Percentiles rank a stretch among this genome's conserved stretches.
These are phyloP conservation scores for Drosophila pegasa DNA, from an alignment of 2,888 invertebrate species.

Conservation along the genomic window DNA sequence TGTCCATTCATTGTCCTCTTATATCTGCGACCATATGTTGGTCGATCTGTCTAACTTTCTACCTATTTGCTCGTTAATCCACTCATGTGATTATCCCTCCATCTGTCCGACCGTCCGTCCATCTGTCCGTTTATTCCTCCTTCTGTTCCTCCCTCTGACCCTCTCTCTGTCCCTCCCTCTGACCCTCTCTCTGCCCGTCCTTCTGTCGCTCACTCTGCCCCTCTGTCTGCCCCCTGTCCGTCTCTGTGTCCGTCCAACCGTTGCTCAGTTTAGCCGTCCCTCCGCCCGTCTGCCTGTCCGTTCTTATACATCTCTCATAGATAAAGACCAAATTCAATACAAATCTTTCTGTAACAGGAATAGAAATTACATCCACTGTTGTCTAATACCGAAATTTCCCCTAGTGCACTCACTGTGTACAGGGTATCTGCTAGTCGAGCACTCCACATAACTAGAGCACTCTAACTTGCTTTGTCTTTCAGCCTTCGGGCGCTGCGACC, in stretches of 20 bases:
- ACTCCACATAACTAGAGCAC: background rate
- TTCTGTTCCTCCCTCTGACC: too few relatives aligned
- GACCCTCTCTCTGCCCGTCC: too few relatives aligned
- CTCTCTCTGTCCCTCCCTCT: too few relatives aligned
- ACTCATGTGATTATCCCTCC: background rate
- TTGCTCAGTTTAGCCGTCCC: too few relatives aligned
- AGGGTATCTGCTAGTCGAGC: background rate
- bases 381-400: background rate
- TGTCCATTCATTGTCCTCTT: too few relatives aligned
- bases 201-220: too few relatives aligned
- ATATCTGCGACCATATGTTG: too few relatives aligned
- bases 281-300: too few relatives aligned
- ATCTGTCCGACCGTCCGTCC: background rate
- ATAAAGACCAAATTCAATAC: background rate
- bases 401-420: too few relatives aligned
- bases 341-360: background rate
- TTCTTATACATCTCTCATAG: background rate
- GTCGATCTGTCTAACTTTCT: background rate
- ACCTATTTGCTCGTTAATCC: background rate
- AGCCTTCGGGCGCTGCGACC: constrained; percentile 35
- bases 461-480: background rate
- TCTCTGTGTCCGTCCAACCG: too few relatives aligned
- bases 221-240: too few relatives aligned
- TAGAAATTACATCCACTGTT: background rate
- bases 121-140: too few relatives aligned